Percentiles rank a stretch among this genome's conserved stretches.
phyloP scores from a whole-genome alignment of 64 coral and sea anemone genomes.

The Montipora capricornis region DNA sequence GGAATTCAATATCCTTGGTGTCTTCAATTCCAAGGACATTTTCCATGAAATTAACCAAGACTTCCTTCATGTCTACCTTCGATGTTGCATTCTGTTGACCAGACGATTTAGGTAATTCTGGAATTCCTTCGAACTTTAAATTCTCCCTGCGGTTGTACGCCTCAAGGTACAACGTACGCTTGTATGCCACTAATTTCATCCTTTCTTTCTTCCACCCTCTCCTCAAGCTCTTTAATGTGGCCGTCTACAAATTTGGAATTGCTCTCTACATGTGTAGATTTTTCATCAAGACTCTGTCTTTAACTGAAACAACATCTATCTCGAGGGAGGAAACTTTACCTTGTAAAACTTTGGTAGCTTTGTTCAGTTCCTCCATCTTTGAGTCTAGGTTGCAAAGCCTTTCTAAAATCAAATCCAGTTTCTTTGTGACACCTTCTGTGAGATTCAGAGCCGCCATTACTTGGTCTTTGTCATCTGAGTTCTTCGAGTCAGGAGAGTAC shows the following conservation, averaged over 20 bases:
- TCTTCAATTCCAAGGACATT: conserved; percentile 17
- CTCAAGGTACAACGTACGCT: neutral
- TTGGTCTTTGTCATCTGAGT: neutral
- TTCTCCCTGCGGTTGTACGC: conserved; percentile 2
- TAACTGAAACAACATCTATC: neutral
- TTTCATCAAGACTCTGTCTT: neutral
- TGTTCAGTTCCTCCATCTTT: neutral
- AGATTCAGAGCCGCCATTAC: neutral
- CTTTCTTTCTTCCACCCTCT: neutral
- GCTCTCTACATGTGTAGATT: neutral
- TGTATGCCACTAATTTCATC: neutral
- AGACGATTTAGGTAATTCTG: neutral
- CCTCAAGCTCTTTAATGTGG: neutral
- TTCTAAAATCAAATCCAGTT: neutral
- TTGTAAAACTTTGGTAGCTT: neutral
- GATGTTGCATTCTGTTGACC: neutral
- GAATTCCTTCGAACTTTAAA: conserved; percentile 31
- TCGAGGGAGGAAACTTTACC: neutral
- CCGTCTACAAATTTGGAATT: neutral
- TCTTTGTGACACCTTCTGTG: neutral
- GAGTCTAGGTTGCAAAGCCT: neutral
- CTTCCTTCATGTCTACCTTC: neutral
- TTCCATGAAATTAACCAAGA: conserved; percentile 12
- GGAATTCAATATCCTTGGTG: conserved; percentile 22
- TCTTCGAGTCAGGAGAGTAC: conserved; percentile 7